Conservation (phyloP, 2,888 invertebrate genomes). For the Parnassius smintheus region DNA sequence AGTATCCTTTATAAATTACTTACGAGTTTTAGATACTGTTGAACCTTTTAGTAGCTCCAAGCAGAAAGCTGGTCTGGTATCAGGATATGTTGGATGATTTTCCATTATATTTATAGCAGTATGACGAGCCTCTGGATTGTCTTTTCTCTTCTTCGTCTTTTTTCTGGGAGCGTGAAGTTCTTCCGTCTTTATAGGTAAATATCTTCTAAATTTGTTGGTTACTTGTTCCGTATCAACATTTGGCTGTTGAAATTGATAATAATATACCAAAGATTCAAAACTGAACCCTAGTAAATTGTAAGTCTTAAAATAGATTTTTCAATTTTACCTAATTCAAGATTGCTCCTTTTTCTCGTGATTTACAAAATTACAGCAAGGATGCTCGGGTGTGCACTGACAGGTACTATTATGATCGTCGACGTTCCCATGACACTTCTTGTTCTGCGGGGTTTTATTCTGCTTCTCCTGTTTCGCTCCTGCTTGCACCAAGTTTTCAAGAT, state of each 20-base stretch:
- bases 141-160: too few relatives aligned
- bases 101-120: background rate
- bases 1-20: background rate
- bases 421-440: constrained; percentile 17
- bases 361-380: constrained; percentile 34
- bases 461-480: constrained; percentile 16
- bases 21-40: background rate
- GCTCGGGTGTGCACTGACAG: constrained; percentile 29
- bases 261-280: too few relatives aligned
- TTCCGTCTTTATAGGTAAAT: too few relatives aligned
- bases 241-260: too few relatives aligned
- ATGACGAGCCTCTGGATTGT: background rate
- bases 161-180: too few relatives aligned
- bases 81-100: background rate
- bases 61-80: background rate
- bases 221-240: too few relatives aligned
- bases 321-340: background rate
- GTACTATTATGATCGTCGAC: constrained; percentile 9
- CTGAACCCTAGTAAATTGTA: too few relatives aligned
- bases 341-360: constrained; percentile 1
- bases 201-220: too few relatives aligned
- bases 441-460: constrained; percentile 20
- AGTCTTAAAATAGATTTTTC: too few relatives aligned
- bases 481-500: constrained; percentile 3
- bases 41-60: constrained; percentile 10